A percentile compares a stretch with the other conserved stretches of the same genome.
Evolutionary conservation across 1,140 invertebrate species (phyloP).

Genomic region (Musca vetustissima): DNA sequence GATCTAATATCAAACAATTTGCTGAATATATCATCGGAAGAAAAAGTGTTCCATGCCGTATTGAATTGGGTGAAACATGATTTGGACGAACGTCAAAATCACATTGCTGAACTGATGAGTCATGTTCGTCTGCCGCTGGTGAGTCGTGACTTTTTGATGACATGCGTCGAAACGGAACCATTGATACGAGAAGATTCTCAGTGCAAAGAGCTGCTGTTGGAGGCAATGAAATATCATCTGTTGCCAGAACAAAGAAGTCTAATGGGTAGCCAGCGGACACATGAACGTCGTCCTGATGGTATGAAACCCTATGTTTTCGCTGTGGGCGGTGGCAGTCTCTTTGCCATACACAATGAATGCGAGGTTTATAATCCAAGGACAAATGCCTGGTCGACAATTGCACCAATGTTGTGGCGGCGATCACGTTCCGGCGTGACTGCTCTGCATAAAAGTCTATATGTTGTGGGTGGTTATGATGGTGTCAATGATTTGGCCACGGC

Average conservation of each 20-base stretch:
- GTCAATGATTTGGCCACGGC: constrained; percentile 67
- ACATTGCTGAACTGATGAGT: constrained; percentile 63
- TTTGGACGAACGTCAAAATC: constrained; percentile 59
- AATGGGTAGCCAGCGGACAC: constrained; percentile 64
- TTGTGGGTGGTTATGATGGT: constrained; percentile 71
- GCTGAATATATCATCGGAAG: constrained; percentile 69
- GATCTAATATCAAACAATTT: constrained; percentile 68
- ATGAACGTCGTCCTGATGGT: constrained; percentile 66
- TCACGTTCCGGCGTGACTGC: constrained; percentile 67
- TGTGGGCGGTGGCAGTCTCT: constrained; percentile 70
- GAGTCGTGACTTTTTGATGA: constrained; percentile 68
- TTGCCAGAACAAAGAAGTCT: constrained; percentile 67
- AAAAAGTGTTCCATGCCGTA: constrained; percentile 67
- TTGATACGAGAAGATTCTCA: constrained; percentile 64
- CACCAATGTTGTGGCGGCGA: constrained; percentile 65
- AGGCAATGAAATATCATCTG: constrained; percentile 71
- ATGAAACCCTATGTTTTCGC: constrained; percentile 69
- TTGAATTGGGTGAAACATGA: constrained; percentile 70
- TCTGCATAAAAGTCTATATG: constrained; percentile 64
- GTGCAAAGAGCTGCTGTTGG: constrained; percentile 68
- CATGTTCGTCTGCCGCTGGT: constrained; percentile 68
- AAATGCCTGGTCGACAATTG: constrained; percentile 66
- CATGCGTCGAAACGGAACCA: constrained; percentile 66
- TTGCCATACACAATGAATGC: constrained; percentile 73
- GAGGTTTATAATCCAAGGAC: constrained; percentile 69